Percentiles rank a stretch among this genome's conserved stretches.
Conservation (phyloP, 92 coral and sea anemone genomes). For the Parazoanthus darwini region DNA sequence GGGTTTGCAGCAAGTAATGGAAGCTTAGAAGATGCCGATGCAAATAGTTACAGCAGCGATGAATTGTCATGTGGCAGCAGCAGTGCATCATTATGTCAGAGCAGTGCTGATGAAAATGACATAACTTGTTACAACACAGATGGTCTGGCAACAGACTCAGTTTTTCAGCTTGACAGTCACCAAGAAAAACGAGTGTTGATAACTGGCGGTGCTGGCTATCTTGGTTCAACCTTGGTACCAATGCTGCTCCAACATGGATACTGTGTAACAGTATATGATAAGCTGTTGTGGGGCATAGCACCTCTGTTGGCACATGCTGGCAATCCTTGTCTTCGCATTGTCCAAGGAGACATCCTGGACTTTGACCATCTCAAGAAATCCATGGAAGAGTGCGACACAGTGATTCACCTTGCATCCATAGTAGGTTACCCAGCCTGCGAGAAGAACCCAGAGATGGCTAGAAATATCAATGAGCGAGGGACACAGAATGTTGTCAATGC, state of each 20-base stretch:
- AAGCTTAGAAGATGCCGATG: constrained; percentile 13
- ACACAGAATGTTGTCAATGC: constrained; percentile 78
- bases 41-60: constrained; percentile 24
- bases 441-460: constrained; percentile 65
- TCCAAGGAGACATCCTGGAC: constrained; percentile 84
- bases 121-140: neutral
- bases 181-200: constrained; percentile 58
- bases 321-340: constrained; percentile 62
- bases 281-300: constrained; percentile 79
- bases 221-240: constrained; percentile 91
- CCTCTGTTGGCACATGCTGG: constrained; percentile 64
- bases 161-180: neutral
- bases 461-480: constrained; percentile 76
- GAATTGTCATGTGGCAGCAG: constrained; percentile 11
- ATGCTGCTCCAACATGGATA: constrained; percentile 73
- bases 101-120: neutral
- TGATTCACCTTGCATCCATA: constrained; percentile 87
- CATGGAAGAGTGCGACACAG: constrained; percentile 64
- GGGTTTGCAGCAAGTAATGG: neutral
- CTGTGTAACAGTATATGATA: constrained; percentile 76
- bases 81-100: neutral
- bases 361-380: constrained; percentile 51
- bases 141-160: neutral
- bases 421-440: constrained; percentile 99
- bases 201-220: constrained; percentile 97